These are phyloP conservation scores for Andrena hattorfiana DNA, from an alignment of 2,888 invertebrate species.

Conservation along the genomic window DNA sequence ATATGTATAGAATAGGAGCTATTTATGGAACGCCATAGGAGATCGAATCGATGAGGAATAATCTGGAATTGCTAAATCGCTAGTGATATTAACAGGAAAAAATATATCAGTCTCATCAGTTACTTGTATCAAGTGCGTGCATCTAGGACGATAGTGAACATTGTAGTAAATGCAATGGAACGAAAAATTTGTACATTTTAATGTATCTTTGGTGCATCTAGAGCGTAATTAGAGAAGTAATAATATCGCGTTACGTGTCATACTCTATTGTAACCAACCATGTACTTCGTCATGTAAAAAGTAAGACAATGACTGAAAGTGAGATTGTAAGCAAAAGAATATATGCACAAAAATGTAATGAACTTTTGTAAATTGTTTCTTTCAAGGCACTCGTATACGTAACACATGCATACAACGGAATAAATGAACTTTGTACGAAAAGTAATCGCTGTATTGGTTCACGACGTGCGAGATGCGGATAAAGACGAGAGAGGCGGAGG, in stretches of 20 bases:
- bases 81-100: not conserved
- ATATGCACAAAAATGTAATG: not conserved
- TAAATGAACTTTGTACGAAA: constrained; percentile 47
- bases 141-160: not conserved
- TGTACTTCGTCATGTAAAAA: not conserved
- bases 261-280: not conserved
- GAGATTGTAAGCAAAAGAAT: not conserved
- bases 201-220: not conserved
- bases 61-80: constrained; percentile 2
- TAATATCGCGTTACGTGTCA: constrained; percentile 3
- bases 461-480: not conserved
- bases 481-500: not conserved
- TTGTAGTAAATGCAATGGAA: constrained; percentile 25
- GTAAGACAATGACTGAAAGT: not conserved
- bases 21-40: constrained; percentile 44
- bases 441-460: not conserved
- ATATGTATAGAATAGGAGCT: constrained; percentile 45
- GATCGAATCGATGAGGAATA: constrained; percentile 3
- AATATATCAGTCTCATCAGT: constrained; percentile 1
- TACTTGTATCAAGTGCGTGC: constrained; percentile 18
- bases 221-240: not conserved
- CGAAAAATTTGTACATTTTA: constrained; percentile 7
- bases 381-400: constrained; percentile 12
- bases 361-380: not conserved
- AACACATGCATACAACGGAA: constrained; percentile 9